Evolutionary conservation across 2,113 vertebrate genomes (phyloP).

Genomic region (Labeo catla): DNA sequence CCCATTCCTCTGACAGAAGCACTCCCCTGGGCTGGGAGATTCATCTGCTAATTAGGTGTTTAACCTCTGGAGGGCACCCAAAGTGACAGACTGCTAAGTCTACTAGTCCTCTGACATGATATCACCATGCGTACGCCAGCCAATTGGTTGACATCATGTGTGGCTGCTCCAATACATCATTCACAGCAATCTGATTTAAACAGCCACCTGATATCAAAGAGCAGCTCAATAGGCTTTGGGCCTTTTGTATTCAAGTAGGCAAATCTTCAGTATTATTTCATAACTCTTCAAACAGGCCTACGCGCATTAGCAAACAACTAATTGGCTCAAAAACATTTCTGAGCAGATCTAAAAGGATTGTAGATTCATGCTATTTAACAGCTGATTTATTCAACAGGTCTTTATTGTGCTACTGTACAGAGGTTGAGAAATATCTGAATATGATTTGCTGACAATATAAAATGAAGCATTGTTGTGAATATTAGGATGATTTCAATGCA

Average conservation of each 20-base stretch:
- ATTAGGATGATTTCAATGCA: background rate
- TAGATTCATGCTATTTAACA: slow-evolving; percentile 4
- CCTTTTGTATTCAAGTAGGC: background rate
- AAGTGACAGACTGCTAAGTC: slow-evolving; percentile 34
- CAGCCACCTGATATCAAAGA: slow-evolving; percentile 38
- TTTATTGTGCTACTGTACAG: background rate
- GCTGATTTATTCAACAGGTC: background rate
- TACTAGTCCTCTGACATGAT: slow-evolving; percentile 19
- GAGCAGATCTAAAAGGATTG: slow-evolving; percentile 12
- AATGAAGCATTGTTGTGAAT: background rate
- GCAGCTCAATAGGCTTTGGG: background rate
- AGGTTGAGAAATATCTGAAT: background rate
- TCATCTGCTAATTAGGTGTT: slow-evolving; percentile 53
- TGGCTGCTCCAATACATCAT: background rate
- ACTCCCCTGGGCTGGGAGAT: slow-evolving; percentile 34
- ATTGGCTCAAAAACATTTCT: slow-evolving; percentile 22
- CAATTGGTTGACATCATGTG: background rate
- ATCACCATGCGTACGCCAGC: background rate
- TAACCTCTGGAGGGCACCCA: slow-evolving; percentile 47
- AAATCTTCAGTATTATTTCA: slow-evolving; percentile 3
- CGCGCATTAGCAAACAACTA: background rate
- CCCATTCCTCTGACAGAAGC: slow-evolving; percentile 19
- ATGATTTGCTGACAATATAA: background rate
- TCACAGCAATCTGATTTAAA: slow-evolving; percentile 14
- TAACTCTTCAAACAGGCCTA: slow-evolving; percentile 3